phyloP scores from a whole-genome alignment of 2,797 vertebrate genomes.

The Ispidina picta region DNA sequence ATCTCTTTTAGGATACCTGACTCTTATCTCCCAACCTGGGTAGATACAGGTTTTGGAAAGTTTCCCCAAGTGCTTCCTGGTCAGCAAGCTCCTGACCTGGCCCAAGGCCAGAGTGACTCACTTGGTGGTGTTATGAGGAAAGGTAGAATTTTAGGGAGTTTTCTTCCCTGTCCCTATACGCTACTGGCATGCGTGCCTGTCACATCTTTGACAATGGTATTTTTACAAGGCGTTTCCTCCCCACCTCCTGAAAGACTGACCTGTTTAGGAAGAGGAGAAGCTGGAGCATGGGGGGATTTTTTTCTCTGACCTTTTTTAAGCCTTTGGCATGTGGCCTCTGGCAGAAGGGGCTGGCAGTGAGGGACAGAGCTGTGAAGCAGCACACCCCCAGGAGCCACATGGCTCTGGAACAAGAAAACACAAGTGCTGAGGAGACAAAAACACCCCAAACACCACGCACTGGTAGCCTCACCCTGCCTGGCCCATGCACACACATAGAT shows the following conservation, averaged over 20 bases:
- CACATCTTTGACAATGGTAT: background rate
- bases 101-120: background rate
- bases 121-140: background rate
- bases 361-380: background rate
- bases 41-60: background rate
- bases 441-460: background rate
- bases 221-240: background rate
- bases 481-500: background rate
- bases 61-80: background rate
- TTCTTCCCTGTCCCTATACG: background rate
- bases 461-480: background rate
- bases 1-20: conserved; percentile 17
- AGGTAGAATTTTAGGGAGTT: background rate
- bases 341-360: background rate
- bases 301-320: background rate
- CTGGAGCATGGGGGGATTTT: background rate
- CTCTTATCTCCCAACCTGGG: background rate
- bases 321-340: background rate
- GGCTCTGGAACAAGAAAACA: background rate
- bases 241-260: background rate
- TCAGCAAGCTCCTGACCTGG: background rate
- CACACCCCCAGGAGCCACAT: accelerated
- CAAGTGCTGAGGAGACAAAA: background rate
- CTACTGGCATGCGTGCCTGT: background rate
- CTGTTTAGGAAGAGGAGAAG: background rate